Conservation (phyloP, 2,888 invertebrate genomes). For the Campoplex capitator region DNA sequence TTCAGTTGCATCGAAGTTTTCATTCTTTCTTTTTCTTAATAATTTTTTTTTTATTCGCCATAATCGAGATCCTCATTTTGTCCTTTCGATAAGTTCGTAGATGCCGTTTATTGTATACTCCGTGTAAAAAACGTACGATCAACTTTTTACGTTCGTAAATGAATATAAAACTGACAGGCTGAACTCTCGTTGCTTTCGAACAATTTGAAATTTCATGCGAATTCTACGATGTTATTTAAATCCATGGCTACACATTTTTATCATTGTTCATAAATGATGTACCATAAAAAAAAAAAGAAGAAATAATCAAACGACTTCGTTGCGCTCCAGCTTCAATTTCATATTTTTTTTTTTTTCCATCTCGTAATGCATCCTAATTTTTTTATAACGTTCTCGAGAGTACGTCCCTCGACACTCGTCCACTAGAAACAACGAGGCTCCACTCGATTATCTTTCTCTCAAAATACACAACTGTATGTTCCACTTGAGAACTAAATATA, state of each 20-base stretch:
- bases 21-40: not conserved
- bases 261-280: not conserved
- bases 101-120: not conserved
- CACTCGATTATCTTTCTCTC: slow-evolving; percentile 39
- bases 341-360: not conserved
- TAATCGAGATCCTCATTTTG: too few relatives aligned
- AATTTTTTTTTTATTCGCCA: not conserved
- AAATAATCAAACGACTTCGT: not conserved
- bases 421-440: slow-evolving; percentile 18
- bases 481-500: slow-evolving; percentile 50
- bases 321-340: not conserved
- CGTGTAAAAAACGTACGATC: not conserved
- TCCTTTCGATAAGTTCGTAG: not conserved
- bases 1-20: not conserved
- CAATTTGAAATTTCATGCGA: not conserved
- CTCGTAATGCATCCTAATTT: not conserved
- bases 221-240: not conserved
- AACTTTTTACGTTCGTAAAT: not conserved
- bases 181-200: not conserved
- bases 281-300: not conserved
- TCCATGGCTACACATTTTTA: not conserved
- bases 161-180: not conserved
- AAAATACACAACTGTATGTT: slow-evolving; percentile 42
- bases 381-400: not conserved
- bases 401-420: slow-evolving; percentile 22